Percentiles rank a stretch among this genome's conserved stretches.
phyloP scores from a whole-genome alignment of 92 coral and sea anemone species.

The Epizoanthus ramosus region DNA sequence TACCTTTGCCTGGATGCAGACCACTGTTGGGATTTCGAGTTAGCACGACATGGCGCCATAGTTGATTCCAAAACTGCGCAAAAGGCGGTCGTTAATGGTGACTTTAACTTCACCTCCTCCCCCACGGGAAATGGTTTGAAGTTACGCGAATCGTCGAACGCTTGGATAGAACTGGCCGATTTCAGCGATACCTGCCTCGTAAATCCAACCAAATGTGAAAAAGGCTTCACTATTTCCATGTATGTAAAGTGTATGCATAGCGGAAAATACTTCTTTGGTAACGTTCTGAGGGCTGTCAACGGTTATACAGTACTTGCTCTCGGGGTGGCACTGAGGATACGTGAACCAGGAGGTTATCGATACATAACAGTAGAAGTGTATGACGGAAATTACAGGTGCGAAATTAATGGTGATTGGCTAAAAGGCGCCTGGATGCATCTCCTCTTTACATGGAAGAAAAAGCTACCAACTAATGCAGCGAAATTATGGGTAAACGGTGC shows the following conservation, averaged over 20 bases:
- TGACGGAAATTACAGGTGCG: slow-evolving; percentile 18
- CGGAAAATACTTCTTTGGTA: slow-evolving; percentile 4
- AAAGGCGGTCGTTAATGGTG: neutral
- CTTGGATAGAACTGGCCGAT: slow-evolving; percentile 23
- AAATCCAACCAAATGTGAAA: slow-evolving; percentile 27
- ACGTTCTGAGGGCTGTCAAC: neutral
- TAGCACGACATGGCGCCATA: slow-evolving; percentile 21
- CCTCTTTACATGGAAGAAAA: slow-evolving; percentile 18
- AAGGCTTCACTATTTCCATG: slow-evolving; percentile 37
- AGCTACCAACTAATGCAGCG: neutral
- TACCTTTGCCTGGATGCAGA: slow-evolving; percentile 32
- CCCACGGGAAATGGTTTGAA: slow-evolving; percentile 34
- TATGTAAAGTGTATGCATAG: slow-evolving; percentile 22
- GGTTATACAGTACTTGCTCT: neutral
- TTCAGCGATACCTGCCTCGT: slow-evolving; percentile 21
- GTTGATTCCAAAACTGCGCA: slow-evolving; percentile 35
- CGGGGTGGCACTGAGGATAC: slow-evolving; percentile 13
- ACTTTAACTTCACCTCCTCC: neutral
- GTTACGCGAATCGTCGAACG: neutral
- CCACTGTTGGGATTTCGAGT: slow-evolving; percentile 42
- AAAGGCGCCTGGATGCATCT: slow-evolving; percentile 15
- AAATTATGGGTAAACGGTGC: slow-evolving; percentile 11
- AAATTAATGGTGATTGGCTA: neutral
- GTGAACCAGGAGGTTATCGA: neutral
- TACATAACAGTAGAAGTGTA: neutral